These are phyloP conservation scores for Hystrix brachyura DNA, from an alignment of 2,113 vertebrate genomes.

Conservation along the genomic window DNA sequence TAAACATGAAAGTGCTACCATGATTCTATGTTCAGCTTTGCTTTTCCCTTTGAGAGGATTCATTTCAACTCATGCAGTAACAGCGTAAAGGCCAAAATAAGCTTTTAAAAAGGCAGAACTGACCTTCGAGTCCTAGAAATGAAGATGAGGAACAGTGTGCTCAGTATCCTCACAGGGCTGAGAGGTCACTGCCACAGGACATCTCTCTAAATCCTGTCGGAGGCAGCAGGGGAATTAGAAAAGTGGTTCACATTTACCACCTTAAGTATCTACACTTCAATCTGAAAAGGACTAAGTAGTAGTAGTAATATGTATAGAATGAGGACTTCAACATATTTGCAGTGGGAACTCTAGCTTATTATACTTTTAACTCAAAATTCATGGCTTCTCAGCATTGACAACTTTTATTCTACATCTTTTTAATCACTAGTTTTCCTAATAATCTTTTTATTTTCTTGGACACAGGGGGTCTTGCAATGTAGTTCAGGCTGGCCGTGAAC, in stretches of 20 bases:
- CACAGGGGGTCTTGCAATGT: neutral
- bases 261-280: neutral
- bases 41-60: neutral
- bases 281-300: neutral
- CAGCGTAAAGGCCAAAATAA: neutral
- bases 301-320: neutral
- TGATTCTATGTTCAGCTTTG: neutral
- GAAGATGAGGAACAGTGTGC: neutral
- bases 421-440: neutral
- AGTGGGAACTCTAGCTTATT: neutral
- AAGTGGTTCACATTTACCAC: neutral
- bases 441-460: neutral
- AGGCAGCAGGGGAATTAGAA: neutral
- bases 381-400: neutral
- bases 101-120: neutral
- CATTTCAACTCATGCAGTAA: neutral
- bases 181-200: neutral
- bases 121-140: neutral
- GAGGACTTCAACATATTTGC: neutral
- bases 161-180: neutral
- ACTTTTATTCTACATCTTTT: neutral
- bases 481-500: neutral
- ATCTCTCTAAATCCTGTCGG: neutral
- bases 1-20: conserved; percentile 16
- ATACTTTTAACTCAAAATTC: conserved; percentile 15